Evolutionary conservation across 2,888 invertebrate genomes (phyloP), one percentile per base, ranked within the genome.

Genomic region (Lasioglossum villosulum): DNA sequence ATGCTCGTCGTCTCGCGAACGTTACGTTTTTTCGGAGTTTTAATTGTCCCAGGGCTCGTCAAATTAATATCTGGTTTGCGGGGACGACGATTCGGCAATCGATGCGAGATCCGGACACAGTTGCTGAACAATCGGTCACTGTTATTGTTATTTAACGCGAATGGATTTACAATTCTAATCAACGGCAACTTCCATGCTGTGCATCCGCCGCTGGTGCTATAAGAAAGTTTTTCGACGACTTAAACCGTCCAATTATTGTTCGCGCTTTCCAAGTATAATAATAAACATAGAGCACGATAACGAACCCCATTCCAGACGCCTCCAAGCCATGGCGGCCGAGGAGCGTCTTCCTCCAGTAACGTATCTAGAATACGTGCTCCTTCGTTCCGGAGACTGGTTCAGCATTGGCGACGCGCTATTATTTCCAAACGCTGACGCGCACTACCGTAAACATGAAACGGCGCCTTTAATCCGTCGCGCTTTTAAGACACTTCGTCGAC

Each of bases 281-380:
- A 91, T 92, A 92, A 92, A 92, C 90, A 92, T 88, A 86, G 75
- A 77, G 87, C 70, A 79, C 84, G 89, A 91, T 91, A 91, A 92
- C 91, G 89, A 91, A 88, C 85, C 84, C 85, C 82, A 83, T 89
- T 90, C 75, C 75, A 78, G 75, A 72, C 77, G 52, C 80, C 71
- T 45, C 72, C 75, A 48, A 83, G 70, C 76, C 74, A 80, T 23
- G 42, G 76, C 66, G 34, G 52, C 10, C 37, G 59, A 80, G 80
- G n/a, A 56, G 30, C n/a, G 68, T 72, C 77, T 83, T 81, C 42
- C 30, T n/a, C 52, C 81, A 82, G 86, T 86, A 86, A 88, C 66
- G 82, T 80, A 78, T 83, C 88, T 75, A 79, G 76, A 70, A 75
- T 82, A 78, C 78, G 74, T 68, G 83, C 63, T 78, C 37, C 45